Percentiles rank a stretch among this genome's conserved stretches.
Conservation (phyloP, 2,797 vertebrate species). For the Sphaeramia orbicularis region DNA sequence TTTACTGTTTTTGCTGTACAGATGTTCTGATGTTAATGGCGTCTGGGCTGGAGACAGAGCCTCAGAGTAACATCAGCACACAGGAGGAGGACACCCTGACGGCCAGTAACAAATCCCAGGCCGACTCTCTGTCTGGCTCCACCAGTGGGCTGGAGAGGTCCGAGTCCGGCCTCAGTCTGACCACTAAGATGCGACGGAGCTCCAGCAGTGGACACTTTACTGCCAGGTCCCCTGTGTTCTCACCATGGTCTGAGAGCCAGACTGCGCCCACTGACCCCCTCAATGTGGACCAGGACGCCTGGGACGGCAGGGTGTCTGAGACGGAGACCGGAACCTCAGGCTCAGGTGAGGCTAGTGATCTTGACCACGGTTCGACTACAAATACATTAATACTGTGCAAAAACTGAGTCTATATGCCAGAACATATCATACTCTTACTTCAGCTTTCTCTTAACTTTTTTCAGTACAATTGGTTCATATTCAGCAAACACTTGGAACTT, state of each 20-base stretch:
- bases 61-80: constrained; percentile 51
- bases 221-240: constrained; percentile 69
- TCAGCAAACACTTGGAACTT: too few species aligned
- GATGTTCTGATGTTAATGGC: constrained; percentile 90
- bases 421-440: too few species aligned
- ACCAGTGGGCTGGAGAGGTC: constrained; percentile 64
- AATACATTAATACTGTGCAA: too few species aligned
- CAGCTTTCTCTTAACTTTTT: too few species aligned
- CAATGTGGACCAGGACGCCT: constrained; percentile 54
- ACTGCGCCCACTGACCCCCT: constrained; percentile 13
- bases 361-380: neutral
- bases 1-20: constrained; percentile 50
- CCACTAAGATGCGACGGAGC: constrained; percentile 48
- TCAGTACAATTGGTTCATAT: too few species aligned
- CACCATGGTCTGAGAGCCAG: constrained; percentile 52
- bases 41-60: constrained; percentile 79
- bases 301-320: constrained; percentile 43
- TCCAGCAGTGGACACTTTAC: constrained; percentile 54
- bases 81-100: constrained; percentile 77
- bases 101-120: constrained; percentile 72
- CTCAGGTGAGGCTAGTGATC: constrained; percentile 72
- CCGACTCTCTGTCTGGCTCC: constrained; percentile 69
- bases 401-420: too few species aligned
- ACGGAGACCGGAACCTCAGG: constrained; percentile 70
- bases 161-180: constrained; percentile 52